phyloP scores from a whole-genome alignment of 2,113 vertebrate species.

The Andinoacara biseriatus region DNA sequence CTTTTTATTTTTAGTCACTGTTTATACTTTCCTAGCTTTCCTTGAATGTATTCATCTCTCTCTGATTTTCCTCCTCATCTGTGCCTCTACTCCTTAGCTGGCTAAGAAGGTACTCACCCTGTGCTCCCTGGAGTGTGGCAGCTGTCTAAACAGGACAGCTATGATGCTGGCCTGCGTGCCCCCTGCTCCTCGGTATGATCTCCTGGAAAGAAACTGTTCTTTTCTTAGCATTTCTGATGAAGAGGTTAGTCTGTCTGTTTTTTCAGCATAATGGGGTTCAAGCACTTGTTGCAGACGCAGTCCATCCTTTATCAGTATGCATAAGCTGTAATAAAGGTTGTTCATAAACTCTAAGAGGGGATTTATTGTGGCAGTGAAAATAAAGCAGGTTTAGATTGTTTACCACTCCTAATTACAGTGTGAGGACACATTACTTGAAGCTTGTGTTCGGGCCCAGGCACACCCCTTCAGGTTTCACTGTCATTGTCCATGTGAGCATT shows the following conservation, averaged over 20 bases:
- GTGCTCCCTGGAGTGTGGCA: constrained; percentile 82
- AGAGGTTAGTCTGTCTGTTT: constrained; percentile 70
- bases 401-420: not conserved
- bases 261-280: not conserved
- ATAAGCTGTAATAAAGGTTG: not conserved
- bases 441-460: not conserved
- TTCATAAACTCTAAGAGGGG: not conserved
- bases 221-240: constrained; percentile 73
- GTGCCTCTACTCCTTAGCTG: constrained; percentile 35
- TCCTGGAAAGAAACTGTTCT: constrained; percentile 1
- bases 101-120: constrained; percentile 86
- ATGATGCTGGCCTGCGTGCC: constrained; percentile 82
- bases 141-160: constrained; percentile 84
- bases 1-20: constrained; percentile 1
- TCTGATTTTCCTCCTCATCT: not conserved
- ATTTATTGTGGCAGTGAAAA: not conserved
- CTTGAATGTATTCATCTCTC: not conserved
- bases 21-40: not conserved
- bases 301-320: not conserved
- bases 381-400: not conserved
- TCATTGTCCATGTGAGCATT: not conserved
- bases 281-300: not conserved
- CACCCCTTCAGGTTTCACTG: not conserved
- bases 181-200: constrained; percentile 82
- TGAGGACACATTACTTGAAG: not conserved